Conservation (phyloP, 2,797 vertebrate genomes). For the Chelon labrosus region DNA sequence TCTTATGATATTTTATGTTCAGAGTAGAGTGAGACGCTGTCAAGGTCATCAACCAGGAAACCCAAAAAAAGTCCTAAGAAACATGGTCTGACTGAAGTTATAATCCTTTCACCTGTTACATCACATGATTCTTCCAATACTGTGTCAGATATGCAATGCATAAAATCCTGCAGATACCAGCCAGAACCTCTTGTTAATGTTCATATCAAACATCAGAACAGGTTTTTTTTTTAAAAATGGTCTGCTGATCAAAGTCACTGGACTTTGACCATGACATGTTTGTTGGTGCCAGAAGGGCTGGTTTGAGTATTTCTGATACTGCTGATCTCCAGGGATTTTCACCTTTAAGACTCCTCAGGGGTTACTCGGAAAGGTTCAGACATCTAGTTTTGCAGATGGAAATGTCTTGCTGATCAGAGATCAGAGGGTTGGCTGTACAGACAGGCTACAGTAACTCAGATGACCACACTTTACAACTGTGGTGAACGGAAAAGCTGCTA, state of each 20-base stretch:
- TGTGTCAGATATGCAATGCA: not conserved
- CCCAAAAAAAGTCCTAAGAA: too few species aligned
- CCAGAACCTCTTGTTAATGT: not conserved
- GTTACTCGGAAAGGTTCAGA: not conserved
- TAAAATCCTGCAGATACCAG: not conserved
- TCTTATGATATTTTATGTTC: not conserved
- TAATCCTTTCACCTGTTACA: too few species aligned
- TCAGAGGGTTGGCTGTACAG: not conserved
- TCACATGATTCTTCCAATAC: not conserved
- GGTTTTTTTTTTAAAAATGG: too few species aligned
- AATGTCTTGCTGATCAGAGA: not conserved
- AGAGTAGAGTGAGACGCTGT: not conserved
- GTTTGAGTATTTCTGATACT: not conserved
- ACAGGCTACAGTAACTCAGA: not conserved
- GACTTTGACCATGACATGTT: not conserved
- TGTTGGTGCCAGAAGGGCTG: not conserved
- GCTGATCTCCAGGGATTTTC: not conserved
- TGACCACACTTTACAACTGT: not conserved
- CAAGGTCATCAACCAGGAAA: not conserved
- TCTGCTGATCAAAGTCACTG: constrained; percentile 4
- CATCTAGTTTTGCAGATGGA: not conserved
- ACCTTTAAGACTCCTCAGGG: not conserved
- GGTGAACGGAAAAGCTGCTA: not conserved
- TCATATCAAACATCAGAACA: not conserved
- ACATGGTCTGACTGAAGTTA: not conserved